Percentiles rank a stretch among this genome's conserved stretches.
Evolutionary conservation across 2,888 invertebrate species (phyloP).

Genomic region (Limnephilus marmoratus): DNA sequence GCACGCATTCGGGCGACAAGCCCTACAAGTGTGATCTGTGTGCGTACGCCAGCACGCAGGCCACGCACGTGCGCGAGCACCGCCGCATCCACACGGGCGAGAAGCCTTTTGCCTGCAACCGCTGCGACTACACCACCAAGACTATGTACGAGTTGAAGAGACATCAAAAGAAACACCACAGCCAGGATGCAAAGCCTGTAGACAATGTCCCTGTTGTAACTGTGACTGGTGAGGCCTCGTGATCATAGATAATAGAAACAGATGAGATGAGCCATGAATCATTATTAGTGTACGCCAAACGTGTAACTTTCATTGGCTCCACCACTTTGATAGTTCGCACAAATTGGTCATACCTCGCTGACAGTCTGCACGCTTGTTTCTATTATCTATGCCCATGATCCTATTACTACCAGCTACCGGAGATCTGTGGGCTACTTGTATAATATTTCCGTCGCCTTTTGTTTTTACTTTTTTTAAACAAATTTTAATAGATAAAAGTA

Average conservation of each 20-base stretch:
- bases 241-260: neutral
- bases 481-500: neutral
- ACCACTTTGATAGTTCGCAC: too few relatives aligned
- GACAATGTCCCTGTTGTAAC: neutral
- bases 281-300: too few relatives aligned
- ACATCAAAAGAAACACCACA: constrained; percentile 14
- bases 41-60: constrained; percentile 39
- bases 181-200: neutral
- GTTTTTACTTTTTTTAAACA: neutral
- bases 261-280: too few relatives aligned
- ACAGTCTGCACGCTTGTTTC: too few relatives aligned
- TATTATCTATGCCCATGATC: too few relatives aligned
- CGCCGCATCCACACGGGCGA: constrained; percentile 25
- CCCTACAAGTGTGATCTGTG: constrained; percentile 46
- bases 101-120: constrained; percentile 10
- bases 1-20: constrained; percentile 78
- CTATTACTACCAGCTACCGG: neutral
- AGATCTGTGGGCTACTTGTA: neutral
- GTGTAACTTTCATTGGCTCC: too few relatives aligned
- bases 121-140: constrained; percentile 7
- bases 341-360: too few relatives aligned
- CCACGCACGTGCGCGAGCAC: constrained; percentile 27
- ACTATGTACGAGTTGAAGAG: constrained; percentile 4
- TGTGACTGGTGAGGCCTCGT: neutral
- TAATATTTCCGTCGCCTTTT: neutral